A percentile compares a stretch with the other conserved stretches of the same genome.
Conservation (phyloP, 2,113 vertebrate species). For the Campylomormyrus numenius region DNA sequence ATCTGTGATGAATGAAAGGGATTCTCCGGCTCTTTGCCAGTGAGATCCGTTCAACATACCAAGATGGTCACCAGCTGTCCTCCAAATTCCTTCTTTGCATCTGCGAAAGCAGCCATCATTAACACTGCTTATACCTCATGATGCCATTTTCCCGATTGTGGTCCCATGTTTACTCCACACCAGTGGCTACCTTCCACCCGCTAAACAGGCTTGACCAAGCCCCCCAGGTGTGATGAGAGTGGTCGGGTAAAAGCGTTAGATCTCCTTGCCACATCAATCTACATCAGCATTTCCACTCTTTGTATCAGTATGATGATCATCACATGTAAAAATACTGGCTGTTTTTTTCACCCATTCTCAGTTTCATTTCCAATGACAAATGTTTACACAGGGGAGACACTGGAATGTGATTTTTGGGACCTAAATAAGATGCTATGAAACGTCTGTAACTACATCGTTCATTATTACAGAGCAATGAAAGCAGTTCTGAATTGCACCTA, state of each 20-base stretch:
- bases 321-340: neutral
- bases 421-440: neutral
- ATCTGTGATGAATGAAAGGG: neutral
- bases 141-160: neutral
- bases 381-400: neutral
- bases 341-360: neutral
- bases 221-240: neutral
- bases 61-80: constrained; percentile 12
- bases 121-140: neutral
- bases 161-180: neutral
- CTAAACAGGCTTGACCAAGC: neutral
- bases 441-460: neutral
- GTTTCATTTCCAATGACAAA: neutral
- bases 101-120: neutral
- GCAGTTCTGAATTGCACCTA: neutral
- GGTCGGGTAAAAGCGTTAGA: neutral
- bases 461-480: neutral
- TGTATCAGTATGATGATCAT: neutral
- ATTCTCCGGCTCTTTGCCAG: neutral
- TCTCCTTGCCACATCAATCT: neutral
- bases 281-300: neutral
- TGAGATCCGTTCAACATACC: neutral
- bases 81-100: neutral
- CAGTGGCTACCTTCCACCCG: neutral
- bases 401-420: neutral